phyloP scores from a whole-genome alignment of 2,797 vertebrate species.

The Betta splendens region DNA sequence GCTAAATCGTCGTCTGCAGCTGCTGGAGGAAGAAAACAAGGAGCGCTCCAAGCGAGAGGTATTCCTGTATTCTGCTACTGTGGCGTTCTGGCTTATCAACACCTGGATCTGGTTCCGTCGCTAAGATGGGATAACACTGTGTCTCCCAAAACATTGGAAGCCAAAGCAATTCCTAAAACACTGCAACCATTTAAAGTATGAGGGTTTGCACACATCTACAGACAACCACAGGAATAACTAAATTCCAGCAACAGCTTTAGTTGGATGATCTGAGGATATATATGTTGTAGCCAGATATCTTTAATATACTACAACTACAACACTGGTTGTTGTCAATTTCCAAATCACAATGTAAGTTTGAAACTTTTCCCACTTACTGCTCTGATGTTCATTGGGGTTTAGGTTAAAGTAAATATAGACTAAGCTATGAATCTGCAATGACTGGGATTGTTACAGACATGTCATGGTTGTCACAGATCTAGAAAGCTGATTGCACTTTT shows the following conservation, averaged over 20 bases:
- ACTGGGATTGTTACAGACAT: background rate
- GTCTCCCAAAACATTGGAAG: conserved; percentile 49
- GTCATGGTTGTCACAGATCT: background rate
- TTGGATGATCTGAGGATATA: conserved; percentile 1
- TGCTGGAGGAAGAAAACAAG: conserved; percentile 96
- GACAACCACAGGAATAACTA: background rate
- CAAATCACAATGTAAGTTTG: background rate
- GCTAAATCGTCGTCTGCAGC: conserved; percentile 93
- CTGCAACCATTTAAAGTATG: conserved; percentile 18
- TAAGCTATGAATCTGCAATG: background rate
- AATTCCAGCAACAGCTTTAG: background rate
- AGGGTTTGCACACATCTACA: conserved; percentile 1
- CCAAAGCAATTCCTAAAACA: conserved; percentile 51
- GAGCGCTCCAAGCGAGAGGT: conserved; percentile 93
- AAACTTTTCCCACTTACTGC: background rate
- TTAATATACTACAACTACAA: background rate
- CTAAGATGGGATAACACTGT: conserved; percentile 67
- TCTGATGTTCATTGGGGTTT: conserved; percentile 4
- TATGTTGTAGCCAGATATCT: background rate
- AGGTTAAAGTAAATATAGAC: background rate
- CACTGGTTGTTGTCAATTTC: background rate
- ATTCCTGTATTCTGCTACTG: conserved; percentile 94
- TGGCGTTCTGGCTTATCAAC: conserved; percentile 96
- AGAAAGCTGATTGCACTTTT: conserved; percentile 9
- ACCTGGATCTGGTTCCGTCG: conserved; percentile 98